Evolutionary conservation across 2,113 vertebrate species (phyloP).

Genomic region (Indicator indicator): DNA sequence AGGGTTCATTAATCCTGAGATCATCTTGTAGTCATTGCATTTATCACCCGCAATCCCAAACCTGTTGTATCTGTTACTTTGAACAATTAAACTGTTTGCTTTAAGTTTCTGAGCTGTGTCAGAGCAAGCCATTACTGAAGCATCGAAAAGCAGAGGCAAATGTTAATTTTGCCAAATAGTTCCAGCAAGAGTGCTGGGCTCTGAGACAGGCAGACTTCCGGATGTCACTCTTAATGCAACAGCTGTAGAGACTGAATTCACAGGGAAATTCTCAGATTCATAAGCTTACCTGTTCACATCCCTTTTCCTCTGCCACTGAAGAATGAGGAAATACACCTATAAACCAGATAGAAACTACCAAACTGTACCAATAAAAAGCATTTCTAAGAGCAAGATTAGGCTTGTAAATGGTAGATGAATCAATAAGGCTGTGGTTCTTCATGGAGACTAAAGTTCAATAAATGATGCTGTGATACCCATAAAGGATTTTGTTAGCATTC

Average conservation of each 20-base stretch:
- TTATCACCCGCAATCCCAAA: too few species aligned
- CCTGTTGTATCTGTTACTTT: too few species aligned
- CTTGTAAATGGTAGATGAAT: slow-evolving; percentile 19
- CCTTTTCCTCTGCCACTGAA: neutral
- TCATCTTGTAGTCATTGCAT: too few species aligned
- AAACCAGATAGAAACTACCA: slow-evolving; percentile 20
- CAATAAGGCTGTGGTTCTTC: slow-evolving; percentile 2
- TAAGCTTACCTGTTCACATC: neutral
- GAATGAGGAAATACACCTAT: neutral
- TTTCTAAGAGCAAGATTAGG: neutral
- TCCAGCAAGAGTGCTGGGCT: too few species aligned
- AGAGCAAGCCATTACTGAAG: too few species aligned
- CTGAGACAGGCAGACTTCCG: too few species aligned
- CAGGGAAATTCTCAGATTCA: neutral
- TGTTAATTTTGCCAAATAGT: too few species aligned
- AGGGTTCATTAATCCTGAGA: too few species aligned
- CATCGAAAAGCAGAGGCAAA: too few species aligned
- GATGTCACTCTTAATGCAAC: too few species aligned
- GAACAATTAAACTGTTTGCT: too few species aligned
- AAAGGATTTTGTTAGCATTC: slow-evolving; percentile 40
- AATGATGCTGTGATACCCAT: slow-evolving; percentile 20
- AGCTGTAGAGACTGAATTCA: neutral
- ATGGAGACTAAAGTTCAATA: slow-evolving; percentile 26
- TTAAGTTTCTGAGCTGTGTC: too few species aligned
- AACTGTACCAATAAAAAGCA: slow-evolving; percentile 10